These are phyloP conservation scores for Hydropsyche betteni DNA, from an alignment of 2,888 invertebrate species.

Conservation along the genomic window DNA sequence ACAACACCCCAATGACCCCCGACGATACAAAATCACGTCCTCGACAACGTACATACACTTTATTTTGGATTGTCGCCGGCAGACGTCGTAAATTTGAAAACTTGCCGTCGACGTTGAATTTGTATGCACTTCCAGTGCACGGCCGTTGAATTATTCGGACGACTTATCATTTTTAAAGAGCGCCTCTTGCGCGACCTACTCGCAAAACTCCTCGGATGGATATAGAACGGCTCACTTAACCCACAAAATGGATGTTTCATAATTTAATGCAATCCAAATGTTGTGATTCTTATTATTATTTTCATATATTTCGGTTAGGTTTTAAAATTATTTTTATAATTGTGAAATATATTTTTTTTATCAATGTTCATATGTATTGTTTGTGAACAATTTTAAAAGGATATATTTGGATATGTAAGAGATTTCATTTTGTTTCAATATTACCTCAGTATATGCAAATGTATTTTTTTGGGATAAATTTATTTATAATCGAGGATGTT, in stretches of 20 bases:
- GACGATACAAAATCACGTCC: too few relatives aligned
- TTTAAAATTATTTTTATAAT: too few relatives aligned
- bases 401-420: too few relatives aligned
- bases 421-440: too few relatives aligned
- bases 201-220: not conserved
- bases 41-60: not conserved
- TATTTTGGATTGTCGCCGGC: constrained; percentile 29
- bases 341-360: too few relatives aligned
- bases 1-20: too few relatives aligned
- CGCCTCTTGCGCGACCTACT: not conserved
- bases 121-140: constrained; percentile 44
- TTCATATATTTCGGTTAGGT: not conserved
- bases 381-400: too few relatives aligned
- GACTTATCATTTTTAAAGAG: constrained; percentile 44
- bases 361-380: too few relatives aligned
- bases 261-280: not conserved
- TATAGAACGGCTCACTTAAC: not conserved
- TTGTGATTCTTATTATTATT: not conserved
- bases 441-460: too few relatives aligned
- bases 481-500: too few relatives aligned
- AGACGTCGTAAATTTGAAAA: constrained; percentile 35
- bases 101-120: constrained; percentile 32
- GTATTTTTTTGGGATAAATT: too few relatives aligned
- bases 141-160: constrained; percentile 37
- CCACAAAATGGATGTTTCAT: not conserved